These are phyloP conservation scores for Triplophysa bombifrons DNA, from an alignment of 2,797 vertebrate species.

Conservation along the genomic window DNA sequence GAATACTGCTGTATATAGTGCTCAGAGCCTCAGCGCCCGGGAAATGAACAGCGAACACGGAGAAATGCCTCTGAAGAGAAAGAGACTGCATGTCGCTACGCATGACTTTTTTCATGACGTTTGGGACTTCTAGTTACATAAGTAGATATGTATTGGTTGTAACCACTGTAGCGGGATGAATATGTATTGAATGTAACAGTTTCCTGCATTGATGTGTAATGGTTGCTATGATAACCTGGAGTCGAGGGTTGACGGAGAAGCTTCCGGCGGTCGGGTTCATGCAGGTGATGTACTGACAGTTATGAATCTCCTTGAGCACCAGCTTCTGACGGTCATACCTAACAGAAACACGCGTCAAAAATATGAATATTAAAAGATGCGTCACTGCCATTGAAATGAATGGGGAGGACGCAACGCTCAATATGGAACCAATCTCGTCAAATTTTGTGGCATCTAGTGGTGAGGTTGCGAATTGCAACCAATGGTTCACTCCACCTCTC, in stretches of 20 bases:
- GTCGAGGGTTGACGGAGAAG: slow-evolving; percentile 90
- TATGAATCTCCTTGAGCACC: slow-evolving; percentile 90
- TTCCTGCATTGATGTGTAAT: neutral
- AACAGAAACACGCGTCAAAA: slow-evolving; percentile 35
- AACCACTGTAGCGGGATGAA: slow-evolving; percentile 66
- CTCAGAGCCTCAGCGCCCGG: slow-evolving; percentile 73
- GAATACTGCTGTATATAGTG: slow-evolving; percentile 78
- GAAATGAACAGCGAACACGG: slow-evolving; percentile 80
- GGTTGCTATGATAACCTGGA: slow-evolving; percentile 78
- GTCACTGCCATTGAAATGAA: too few species aligned
- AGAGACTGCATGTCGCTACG: neutral
- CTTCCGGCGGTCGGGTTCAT: slow-evolving; percentile 93
- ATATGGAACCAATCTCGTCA: too few species aligned
- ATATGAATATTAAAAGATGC: too few species aligned
- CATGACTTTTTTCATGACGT: too few species aligned
- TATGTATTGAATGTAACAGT: neutral
- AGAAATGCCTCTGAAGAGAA: slow-evolving; percentile 66
- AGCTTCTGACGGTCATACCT: slow-evolving; percentile 97
- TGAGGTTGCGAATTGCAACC: too few species aligned
- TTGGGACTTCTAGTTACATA: too few species aligned
- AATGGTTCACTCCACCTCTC: too few species aligned
- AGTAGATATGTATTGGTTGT: neutral
- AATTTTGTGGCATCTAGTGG: too few species aligned
- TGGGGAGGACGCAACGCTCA: too few species aligned
- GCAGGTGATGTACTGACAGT: slow-evolving; percentile 90